Conservation (phyloP, 2,888 invertebrate genomes). For the Cephus pygmeus region DNA sequence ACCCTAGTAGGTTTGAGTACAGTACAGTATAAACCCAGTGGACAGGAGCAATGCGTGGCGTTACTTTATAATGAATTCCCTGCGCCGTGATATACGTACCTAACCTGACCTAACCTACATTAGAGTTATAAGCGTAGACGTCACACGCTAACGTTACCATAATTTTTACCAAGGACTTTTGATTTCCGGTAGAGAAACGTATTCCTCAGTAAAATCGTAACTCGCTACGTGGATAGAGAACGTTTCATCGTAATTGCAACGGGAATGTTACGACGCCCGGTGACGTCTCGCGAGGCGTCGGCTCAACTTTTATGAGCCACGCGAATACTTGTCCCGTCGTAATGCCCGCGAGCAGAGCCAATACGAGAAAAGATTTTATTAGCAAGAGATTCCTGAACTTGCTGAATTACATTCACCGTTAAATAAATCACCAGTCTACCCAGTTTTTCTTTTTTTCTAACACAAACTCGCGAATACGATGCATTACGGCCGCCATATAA, state of each 20-base stretch:
- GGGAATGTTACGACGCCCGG: neutral
- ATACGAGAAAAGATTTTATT: neutral
- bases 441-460: neutral
- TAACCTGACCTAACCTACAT: neutral
- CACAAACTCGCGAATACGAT: neutral
- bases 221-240: neutral
- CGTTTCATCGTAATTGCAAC: neutral
- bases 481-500: neutral
- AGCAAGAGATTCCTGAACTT: neutral
- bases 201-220: neutral
- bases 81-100: neutral
- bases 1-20: neutral
- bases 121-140: neutral
- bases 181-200: neutral
- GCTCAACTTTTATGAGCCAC: neutral
- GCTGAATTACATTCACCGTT: neutral
- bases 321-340: neutral
- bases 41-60: neutral
- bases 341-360: neutral
- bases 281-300: neutral
- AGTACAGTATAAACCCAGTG: neutral
- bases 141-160: neutral
- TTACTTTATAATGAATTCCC: neutral
- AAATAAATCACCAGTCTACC: neutral
- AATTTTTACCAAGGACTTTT: neutral